These are phyloP conservation scores for Hippopotamus amphibius DNA, from an alignment of 2,113 vertebrate species.

Conservation along the genomic window DNA sequence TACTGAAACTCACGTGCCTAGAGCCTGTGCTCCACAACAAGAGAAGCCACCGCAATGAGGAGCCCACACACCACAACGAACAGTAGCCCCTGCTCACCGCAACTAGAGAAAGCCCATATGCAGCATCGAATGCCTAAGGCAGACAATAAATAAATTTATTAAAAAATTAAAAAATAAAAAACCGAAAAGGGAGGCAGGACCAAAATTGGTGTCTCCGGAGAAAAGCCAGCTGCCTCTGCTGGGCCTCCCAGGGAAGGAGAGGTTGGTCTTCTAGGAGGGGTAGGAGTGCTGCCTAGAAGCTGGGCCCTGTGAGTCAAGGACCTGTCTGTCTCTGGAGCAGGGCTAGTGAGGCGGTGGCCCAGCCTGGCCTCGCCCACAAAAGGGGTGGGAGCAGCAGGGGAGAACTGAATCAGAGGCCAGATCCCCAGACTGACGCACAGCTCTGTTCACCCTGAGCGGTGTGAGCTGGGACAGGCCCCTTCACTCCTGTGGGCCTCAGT, in stretches of 20 bases:
- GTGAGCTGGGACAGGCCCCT: background rate
- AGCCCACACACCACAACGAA: too few species aligned
- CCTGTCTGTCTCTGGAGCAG: background rate
- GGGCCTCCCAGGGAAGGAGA: background rate
- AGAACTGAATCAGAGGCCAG: background rate
- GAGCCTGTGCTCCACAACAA: too few species aligned
- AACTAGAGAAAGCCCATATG: too few species aligned
- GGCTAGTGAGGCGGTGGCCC: accelerated
- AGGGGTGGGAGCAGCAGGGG: background rate
- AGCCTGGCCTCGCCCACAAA: background rate
- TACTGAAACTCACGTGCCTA: too few species aligned
- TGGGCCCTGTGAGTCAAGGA: background rate
- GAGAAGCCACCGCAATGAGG: too few species aligned
- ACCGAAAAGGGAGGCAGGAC: background rate
- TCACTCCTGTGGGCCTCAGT: background rate
- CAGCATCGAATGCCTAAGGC: too few species aligned
- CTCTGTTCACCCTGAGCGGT: background rate
- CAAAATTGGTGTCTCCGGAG: background rate
- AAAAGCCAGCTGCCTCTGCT: background rate
- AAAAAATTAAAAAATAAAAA: too few species aligned
- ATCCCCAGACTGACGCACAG: background rate
- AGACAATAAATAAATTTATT: too few species aligned
- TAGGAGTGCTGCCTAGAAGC: background rate
- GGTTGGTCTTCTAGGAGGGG: background rate
- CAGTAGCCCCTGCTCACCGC: too few species aligned